Evolutionary conservation across 2,888 invertebrate genomes (phyloP).

Genomic region (Xestia ashworthii): DNA sequence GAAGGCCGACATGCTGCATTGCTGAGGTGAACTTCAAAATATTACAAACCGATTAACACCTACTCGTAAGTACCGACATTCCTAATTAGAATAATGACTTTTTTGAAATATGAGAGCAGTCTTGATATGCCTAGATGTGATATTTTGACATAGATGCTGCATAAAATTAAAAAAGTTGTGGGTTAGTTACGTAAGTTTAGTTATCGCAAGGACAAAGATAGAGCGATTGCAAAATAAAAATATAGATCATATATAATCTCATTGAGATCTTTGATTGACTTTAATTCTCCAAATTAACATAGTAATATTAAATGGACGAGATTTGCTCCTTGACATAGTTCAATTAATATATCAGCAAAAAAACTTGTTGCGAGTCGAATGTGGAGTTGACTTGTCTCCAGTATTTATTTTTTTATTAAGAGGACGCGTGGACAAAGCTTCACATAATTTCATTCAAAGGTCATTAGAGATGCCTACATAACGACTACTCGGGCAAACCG

Average conservation of each 20-base stretch:
- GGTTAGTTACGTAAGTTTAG: neutral
- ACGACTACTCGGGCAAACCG: neutral
- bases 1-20: slow-evolving; percentile 52
- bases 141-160: slow-evolving; percentile 1
- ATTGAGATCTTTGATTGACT: slow-evolving; percentile 3
- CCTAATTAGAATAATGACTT: slow-evolving; percentile 11
- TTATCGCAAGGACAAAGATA: neutral
- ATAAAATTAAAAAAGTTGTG: neutral
- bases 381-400: neutral
- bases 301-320: neutral
- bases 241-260: neutral
- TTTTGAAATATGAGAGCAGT: slow-evolving; percentile 12
- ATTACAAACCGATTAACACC: slow-evolving; percentile 38
- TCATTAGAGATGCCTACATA: no score
- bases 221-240: neutral
- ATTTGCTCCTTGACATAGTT: slow-evolving; percentile 10
- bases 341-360: slow-evolving; percentile 11
- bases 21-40: slow-evolving; percentile 20
- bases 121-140: neutral
- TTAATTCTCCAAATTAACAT: slow-evolving; percentile 9
- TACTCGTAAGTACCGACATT: slow-evolving; percentile 19
- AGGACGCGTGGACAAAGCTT: neutral
- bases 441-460: neutral
- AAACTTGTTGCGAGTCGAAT: neutral
- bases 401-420: neutral